Evolutionary conservation across 2,113 vertebrate species (phyloP).

Genomic region (Tachysurus vachellii): DNA sequence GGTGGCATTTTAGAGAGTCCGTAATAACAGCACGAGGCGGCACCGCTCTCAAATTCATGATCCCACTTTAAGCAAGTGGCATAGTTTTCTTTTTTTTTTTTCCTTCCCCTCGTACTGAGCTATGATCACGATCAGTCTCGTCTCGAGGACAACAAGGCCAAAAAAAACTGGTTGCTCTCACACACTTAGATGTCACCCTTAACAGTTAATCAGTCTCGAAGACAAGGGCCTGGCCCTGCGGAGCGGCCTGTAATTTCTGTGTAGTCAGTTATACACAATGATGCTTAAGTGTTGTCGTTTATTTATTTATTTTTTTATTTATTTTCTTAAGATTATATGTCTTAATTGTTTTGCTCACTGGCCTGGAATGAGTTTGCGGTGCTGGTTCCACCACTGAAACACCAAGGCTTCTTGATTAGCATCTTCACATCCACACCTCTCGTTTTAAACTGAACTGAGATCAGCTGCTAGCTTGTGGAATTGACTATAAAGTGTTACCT

Average conservation of each 20-base stretch:
- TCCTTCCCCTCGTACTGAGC: not conserved
- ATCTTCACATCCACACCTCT: not conserved
- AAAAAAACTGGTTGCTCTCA: conserved; percentile 13
- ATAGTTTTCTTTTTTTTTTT: not conserved
- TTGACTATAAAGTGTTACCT: not conserved
- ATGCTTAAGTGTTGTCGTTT: not conserved
- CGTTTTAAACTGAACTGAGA: not conserved
- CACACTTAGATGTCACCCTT: conserved; percentile 14
- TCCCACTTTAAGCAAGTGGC: conserved; percentile 24
- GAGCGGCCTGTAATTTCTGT: conserved; percentile 32
- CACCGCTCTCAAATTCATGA: conserved; percentile 28
- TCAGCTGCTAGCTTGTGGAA: not conserved
- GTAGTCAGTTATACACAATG: conserved; percentile 3
- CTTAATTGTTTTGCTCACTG: conserved; percentile 25
- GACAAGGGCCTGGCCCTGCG: not conserved
- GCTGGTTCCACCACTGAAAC: conserved; percentile 5
- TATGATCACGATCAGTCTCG: not conserved
- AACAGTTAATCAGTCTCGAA: conserved; percentile 28
- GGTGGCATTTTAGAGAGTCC: conserved; percentile 37
- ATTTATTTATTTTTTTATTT: not conserved
- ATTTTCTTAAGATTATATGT: conserved; percentile 4
- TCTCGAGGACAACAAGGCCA: not conserved
- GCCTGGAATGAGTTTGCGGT: conserved; percentile 19
- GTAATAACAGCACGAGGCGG: not conserved
- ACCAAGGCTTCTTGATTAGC: conserved; percentile 1